Conservation (phyloP, 1,140 invertebrate genomes). For the Platyscapa corneri region DNA sequence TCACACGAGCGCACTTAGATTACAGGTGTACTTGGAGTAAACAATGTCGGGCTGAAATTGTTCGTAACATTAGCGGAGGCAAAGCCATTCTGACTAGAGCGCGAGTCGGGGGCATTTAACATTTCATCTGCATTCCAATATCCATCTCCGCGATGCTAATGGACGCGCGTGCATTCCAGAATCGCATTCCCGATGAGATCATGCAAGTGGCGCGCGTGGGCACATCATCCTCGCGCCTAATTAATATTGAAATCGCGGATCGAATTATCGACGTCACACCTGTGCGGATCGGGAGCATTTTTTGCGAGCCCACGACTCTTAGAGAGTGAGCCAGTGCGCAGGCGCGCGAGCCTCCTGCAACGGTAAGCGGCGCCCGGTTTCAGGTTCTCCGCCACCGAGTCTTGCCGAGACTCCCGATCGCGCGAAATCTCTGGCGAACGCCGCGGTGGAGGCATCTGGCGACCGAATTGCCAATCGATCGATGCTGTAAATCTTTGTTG, state of each 20-base stretch:
- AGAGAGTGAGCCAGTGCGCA: constrained; percentile 9
- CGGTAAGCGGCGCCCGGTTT: not conserved
- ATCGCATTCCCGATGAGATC: not conserved
- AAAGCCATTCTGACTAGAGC: no score
- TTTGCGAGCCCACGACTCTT: constrained; percentile 21
- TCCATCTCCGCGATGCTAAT: not conserved
- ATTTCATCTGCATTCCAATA: not conserved
- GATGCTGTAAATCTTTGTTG: not conserved
- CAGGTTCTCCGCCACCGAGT: not conserved
- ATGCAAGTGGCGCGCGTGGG: not conserved
- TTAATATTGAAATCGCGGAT: constrained; percentile 3
- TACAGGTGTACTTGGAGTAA: no score
- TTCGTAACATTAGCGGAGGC: no score
- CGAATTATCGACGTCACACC: not conserved
- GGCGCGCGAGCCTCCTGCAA: not conserved
- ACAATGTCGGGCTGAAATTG: no score
- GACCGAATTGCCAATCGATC: not conserved
- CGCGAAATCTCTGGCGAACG: not conserved
- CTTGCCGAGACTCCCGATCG: not conserved
- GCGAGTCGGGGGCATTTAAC: no score
- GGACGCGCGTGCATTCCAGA: not conserved
- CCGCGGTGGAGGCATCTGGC: constrained; percentile 12
- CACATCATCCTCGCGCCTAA: not conserved
- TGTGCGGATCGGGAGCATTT: constrained; percentile 7
- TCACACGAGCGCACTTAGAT: no score